Evolutionary conservation across 2,888 invertebrate species (phyloP), one percentile per base, ranked within the genome.

Genomic region (Trichogramma evanescens): DNA sequence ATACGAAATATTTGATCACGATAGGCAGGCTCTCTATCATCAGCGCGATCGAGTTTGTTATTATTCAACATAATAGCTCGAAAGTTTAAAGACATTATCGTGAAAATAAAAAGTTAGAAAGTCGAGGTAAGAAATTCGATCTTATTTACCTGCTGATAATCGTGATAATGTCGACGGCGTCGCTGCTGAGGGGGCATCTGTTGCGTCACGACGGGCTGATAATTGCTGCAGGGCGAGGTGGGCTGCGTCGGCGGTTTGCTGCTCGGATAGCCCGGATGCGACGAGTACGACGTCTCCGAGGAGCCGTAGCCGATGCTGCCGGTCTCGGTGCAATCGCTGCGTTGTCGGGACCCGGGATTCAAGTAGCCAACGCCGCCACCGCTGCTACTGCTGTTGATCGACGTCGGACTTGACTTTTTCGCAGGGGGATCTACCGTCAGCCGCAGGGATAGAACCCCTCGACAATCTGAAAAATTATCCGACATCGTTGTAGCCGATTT

Each of bases 241-340:
- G 49, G 38, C 40, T 61, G 55, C 6, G 42, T 39, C 41, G 45
- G 42, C 52, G 45, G 38, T 13, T 54, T 1, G 50, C 40, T 65
- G 4, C 40, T 9, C n/a, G 61, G 66, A 45, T 66, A 66, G 0
- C 64, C 65, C 50, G 64, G 66, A 50, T 66, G 66, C 40, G 65
- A 66, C 3, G 66, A 65, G 44, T 65, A 66, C 6, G 66, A 66
- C 8, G 61, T 62, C 42, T 66, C 66, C 9, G 63, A 66, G 2
- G 66, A 66, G 7, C 66, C 66, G 46, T 66, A 64, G 6, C 66
- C 66, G 42, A 66, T 66, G 56, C 66, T 66, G 3, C 63, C 64
- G 26, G 48, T 66, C n/a, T 66, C 66, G 13, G 65, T 65, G 54
- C 63, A 64, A 6, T 64, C 64, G 59, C 64, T 64, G 8, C 64